phyloP scores from a whole-genome alignment of 2,888 invertebrate species.

The Drepana falcataria region DNA sequence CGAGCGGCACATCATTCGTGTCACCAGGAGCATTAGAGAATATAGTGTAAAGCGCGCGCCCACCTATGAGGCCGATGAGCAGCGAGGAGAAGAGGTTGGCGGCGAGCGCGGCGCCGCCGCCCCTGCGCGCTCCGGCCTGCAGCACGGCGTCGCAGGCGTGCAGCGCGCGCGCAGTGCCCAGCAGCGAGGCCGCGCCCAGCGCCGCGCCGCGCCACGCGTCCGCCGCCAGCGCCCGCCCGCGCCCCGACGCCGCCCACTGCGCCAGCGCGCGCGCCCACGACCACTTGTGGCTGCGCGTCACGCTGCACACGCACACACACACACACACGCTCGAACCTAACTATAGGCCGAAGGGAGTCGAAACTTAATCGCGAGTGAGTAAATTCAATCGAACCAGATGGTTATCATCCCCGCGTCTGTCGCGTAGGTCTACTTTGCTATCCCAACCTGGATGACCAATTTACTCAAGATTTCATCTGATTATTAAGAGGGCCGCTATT shows the following conservation, averaged over 20 bases:
- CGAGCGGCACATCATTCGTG: too few relatives aligned
- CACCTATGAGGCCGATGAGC: slow-evolving; percentile 62
- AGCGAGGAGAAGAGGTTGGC: slow-evolving; percentile 69
- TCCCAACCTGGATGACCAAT: too few relatives aligned
- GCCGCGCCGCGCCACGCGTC: slow-evolving; percentile 64
- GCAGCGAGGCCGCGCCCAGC: slow-evolving; percentile 59
- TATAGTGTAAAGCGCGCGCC: too few relatives aligned
- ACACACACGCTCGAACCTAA: not conserved
- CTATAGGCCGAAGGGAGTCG: not conserved
- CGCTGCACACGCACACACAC: not conserved
- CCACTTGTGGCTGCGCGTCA: slow-evolving; percentile 41
- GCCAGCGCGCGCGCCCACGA: slow-evolving; percentile 59
- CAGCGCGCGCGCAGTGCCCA: slow-evolving; percentile 69
- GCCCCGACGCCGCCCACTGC: slow-evolving; percentile 61
- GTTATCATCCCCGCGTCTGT: too few relatives aligned
- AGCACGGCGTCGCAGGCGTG: slow-evolving; percentile 69
- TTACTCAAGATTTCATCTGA: too few relatives aligned
- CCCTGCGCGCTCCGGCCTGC: slow-evolving; percentile 60
- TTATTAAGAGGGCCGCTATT: too few relatives aligned
- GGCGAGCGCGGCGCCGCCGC: slow-evolving; percentile 59
- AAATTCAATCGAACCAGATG: too few relatives aligned
- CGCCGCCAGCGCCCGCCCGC: slow-evolving; percentile 61
- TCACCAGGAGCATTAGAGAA: too few relatives aligned
- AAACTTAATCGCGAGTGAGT: slow-evolving; percentile 34
- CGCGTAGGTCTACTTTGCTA: too few relatives aligned